Conservation (phyloP, 2,113 vertebrate species). For the Pachyramphus minor region DNA sequence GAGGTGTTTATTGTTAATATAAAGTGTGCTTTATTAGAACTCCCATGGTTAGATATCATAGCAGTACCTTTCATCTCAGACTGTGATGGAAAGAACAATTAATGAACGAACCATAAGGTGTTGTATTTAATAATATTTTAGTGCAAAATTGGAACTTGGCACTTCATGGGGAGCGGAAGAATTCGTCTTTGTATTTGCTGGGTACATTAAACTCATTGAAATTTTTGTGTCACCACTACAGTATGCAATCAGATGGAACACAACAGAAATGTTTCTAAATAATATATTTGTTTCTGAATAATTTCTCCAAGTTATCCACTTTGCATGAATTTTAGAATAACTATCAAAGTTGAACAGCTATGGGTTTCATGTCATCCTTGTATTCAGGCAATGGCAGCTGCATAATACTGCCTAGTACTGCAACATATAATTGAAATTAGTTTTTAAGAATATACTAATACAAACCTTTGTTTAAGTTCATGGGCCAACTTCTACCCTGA, state of each 20-base stretch:
- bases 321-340: conserved; percentile 1
- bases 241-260: neutral
- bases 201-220: neutral
- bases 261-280: neutral
- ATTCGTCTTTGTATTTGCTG: neutral
- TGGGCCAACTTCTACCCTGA: neutral
- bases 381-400: conserved; percentile 4
- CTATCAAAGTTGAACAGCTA: neutral
- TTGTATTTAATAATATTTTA: neutral
- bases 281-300: neutral
- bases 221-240: neutral
- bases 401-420: neutral
- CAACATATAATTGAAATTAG: conserved; percentile 32
- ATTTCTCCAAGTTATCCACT: neutral
- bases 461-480: conserved; percentile 16
- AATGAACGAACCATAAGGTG: neutral
- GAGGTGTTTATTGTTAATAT: neutral
- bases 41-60: neutral
- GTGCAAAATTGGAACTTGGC: neutral
- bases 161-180: neutral
- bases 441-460: conserved; percentile 23
- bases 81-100: neutral
- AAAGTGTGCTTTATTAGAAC: neutral
- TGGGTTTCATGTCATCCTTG: neutral
- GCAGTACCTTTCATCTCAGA: neutral